These are phyloP conservation scores for Eristalinus aeneus DNA, from an alignment of 2,888 invertebrate genomes.

Conservation along the genomic window DNA sequence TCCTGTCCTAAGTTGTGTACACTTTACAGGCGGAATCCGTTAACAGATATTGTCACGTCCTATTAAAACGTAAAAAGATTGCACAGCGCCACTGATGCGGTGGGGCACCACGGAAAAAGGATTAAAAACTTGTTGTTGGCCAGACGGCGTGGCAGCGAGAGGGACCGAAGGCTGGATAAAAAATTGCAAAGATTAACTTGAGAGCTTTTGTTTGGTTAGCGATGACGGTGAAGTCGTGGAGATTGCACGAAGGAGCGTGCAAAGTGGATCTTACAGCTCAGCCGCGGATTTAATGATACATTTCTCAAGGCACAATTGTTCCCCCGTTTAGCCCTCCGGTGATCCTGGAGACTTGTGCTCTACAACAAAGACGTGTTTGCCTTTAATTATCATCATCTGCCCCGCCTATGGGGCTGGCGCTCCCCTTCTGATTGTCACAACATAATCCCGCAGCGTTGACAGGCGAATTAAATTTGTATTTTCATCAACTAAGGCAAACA, in stretches of 20 bases:
- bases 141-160: constrained; percentile 9
- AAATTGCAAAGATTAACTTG: constrained; percentile 62
- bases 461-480: constrained; percentile 58
- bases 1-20: constrained; percentile 69
- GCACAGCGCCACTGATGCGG: constrained; percentile 7
- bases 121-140: constrained; percentile 60
- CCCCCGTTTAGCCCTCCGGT: background rate
- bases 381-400: constrained; percentile 55
- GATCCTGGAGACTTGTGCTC: background rate
- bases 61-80: constrained; percentile 69
- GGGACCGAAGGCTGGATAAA: constrained; percentile 11
- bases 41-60: constrained; percentile 70
- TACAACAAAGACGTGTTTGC: constrained; percentile 37
- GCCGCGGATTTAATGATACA: constrained; percentile 46
- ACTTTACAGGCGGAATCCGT: constrained; percentile 61
- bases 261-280: constrained; percentile 50
- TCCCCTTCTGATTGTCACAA: constrained; percentile 32
- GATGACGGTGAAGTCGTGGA: constrained; percentile 11
- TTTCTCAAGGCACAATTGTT: constrained; percentile 1
- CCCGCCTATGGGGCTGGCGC: background rate
- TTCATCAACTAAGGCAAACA: constrained; percentile 61
- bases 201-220: constrained; percentile 62
- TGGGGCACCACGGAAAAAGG: constrained; percentile 42
- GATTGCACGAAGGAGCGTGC: constrained; percentile 7
- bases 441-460: constrained; percentile 41